These are phyloP conservation scores for Enteromius trimaculatus DNA, from an alignment of 2,797 vertebrate genomes.

Conservation along the genomic window DNA sequence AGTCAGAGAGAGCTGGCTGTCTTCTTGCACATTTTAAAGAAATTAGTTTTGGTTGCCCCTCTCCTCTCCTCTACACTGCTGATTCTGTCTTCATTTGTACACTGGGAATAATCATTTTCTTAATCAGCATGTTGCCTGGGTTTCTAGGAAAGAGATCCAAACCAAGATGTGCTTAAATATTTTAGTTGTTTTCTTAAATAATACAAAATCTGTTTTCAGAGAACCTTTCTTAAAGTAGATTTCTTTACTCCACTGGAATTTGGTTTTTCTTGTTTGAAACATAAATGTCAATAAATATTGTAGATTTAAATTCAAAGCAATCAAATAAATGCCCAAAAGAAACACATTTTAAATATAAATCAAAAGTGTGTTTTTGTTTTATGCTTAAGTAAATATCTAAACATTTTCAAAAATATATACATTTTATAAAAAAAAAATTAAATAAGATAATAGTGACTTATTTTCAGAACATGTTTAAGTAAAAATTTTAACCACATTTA, in stretches of 20 bases:
- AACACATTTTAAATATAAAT: not conserved
- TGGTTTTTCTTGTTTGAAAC: not conserved
- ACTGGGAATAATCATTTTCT: not conserved
- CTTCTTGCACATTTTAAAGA: constrained; percentile 21
- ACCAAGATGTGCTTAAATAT: not conserved
- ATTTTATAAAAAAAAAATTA: not conserved
- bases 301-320: not conserved
- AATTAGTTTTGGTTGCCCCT: constrained; percentile 28
- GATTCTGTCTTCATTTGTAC: not conserved
- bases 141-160: not conserved
- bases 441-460: not conserved
- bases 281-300: not conserved
- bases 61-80: not conserved
- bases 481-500: too few species aligned
- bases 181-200: not conserved
- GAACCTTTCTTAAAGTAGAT: not conserved
- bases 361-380: not conserved
- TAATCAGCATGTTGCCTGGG: not conserved
- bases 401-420: not conserved
- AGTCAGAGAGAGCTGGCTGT: constrained; percentile 56
- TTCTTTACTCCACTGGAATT: not conserved
- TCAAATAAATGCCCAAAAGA: not conserved
- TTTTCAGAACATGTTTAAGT: not conserved
- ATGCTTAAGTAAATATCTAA: not conserved
- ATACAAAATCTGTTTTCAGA: not conserved